A percentile compares a stretch with the other conserved stretches of the same genome.
Conservation (phyloP, 1,140 invertebrate genomes). For the Heliconius eleuchia region DNA sequence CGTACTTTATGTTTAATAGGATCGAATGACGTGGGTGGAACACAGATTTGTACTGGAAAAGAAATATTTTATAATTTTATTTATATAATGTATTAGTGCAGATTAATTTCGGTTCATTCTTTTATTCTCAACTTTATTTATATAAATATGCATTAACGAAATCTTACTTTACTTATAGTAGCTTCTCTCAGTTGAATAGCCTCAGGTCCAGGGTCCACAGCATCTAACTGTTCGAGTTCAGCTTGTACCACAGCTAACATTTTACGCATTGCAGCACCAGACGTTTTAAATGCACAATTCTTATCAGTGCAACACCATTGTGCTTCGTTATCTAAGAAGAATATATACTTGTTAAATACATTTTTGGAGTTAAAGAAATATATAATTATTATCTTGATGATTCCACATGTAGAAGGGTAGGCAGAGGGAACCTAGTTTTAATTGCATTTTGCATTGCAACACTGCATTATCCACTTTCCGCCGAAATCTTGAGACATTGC, state of each 20-base stretch:
- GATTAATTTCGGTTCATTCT: too few species aligned
- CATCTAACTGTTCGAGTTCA: constrained; percentile 82
- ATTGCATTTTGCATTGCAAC: too few species aligned
- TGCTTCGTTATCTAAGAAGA: constrained; percentile 79
- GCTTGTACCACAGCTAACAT: constrained; percentile 83
- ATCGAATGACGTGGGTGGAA: constrained; percentile 89
- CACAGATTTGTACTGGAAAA: constrained; percentile 67
- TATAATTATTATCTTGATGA: too few species aligned
- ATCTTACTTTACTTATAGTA: constrained; percentile 65
- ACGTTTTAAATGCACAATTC: constrained; percentile 85
- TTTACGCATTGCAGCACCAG: constrained; percentile 82
- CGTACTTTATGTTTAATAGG: constrained; percentile 84
- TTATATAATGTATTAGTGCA: not conserved
- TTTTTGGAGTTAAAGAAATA: not conserved
- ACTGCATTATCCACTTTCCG: too few species aligned
- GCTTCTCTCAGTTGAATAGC: constrained; percentile 72
- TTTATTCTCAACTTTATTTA: too few species aligned
- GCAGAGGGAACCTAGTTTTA: too few species aligned
- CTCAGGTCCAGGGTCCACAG: constrained; percentile 57
- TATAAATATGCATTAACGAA: constrained; percentile 33
- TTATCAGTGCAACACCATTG: constrained; percentile 86
- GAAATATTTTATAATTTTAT: not conserved
- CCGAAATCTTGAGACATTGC: too few species aligned
- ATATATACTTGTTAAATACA: not conserved
- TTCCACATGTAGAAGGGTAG: too few species aligned